Conservation (phyloP, 64 coral and sea anemone species). For the Hydrozoanthus tunicans region DNA sequence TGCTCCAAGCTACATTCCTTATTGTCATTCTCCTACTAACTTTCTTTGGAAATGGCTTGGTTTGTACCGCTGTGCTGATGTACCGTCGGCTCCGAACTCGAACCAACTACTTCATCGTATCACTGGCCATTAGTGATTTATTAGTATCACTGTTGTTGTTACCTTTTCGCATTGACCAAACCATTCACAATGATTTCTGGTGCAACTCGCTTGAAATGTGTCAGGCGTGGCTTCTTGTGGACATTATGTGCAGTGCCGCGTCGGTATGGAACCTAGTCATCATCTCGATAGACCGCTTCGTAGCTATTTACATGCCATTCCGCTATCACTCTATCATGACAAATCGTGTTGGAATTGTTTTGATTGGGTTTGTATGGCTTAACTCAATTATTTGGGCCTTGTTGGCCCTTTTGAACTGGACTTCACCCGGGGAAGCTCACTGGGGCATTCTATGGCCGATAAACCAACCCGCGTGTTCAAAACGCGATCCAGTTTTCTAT, state of each 20-base stretch:
- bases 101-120: conserved; percentile 60
- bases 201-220: conserved; percentile 66
- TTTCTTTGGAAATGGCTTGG: conserved; percentile 41
- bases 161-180: conserved; percentile 57
- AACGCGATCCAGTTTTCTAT: conserved; percentile 67
- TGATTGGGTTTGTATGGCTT: conserved; percentile 71
- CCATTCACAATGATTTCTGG: conserved; percentile 69
- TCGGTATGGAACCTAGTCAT: conserved; percentile 91
- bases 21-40: conserved; percentile 45
- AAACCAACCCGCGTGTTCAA: conserved; percentile 25
- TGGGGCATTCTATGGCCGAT: not conserved
- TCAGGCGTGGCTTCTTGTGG: conserved; percentile 63
- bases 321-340: conserved; percentile 82
- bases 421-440: not conserved
- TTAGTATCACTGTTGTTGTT: conserved; percentile 9
- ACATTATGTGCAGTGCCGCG: conserved; percentile 65
- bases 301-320: conserved; percentile 79
- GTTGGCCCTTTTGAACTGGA: conserved; percentile 70
- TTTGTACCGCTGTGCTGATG: conserved; percentile 24
- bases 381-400: conserved; percentile 65
- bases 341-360: conserved; percentile 29
- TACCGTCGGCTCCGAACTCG: conserved; percentile 25
- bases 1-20: conserved; percentile 5
- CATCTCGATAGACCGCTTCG: conserved; percentile 88
- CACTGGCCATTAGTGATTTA: conserved; percentile 49